Conservation (phyloP, 2,113 vertebrate species). For the Cygnus buccinator region DNA sequence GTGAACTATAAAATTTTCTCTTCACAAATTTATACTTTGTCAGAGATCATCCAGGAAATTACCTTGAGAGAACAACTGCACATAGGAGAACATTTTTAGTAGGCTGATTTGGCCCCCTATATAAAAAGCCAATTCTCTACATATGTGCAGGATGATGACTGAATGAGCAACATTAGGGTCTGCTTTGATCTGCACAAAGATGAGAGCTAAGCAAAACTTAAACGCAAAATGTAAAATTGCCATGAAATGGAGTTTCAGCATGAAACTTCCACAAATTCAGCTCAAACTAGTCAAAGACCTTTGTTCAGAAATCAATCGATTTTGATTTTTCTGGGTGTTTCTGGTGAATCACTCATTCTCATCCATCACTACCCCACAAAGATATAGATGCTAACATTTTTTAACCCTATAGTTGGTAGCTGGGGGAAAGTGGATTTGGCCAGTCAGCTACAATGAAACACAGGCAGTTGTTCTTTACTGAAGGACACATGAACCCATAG, state of each 20-base stretch:
- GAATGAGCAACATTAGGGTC: neutral
- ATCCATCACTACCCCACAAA: neutral
- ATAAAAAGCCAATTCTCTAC: neutral
- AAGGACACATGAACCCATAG: neutral
- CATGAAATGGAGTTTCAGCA: neutral
- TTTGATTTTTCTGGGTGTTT: neutral
- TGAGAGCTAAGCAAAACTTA: neutral
- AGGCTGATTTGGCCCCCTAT: neutral
- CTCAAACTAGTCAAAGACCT: neutral
- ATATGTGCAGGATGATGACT: neutral
- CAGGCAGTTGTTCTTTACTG: neutral
- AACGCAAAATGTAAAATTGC: neutral
- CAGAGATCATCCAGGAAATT: neutral
- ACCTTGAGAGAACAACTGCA: neutral
- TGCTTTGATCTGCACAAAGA: neutral
- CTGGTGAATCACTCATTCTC: neutral
- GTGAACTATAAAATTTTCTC: slow-evolving; percentile 35
- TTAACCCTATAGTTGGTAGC: neutral
- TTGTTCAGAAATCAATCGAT: neutral
- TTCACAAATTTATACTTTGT: slow-evolving; percentile 1
- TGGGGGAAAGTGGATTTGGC: neutral
- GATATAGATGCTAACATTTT: neutral
- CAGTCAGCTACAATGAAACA: neutral
- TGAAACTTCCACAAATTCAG: neutral
- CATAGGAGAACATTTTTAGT: neutral